These are phyloP conservation scores for Drosophila picticornis DNA, from an alignment of 2,888 invertebrate species.

Conservation along the genomic window DNA sequence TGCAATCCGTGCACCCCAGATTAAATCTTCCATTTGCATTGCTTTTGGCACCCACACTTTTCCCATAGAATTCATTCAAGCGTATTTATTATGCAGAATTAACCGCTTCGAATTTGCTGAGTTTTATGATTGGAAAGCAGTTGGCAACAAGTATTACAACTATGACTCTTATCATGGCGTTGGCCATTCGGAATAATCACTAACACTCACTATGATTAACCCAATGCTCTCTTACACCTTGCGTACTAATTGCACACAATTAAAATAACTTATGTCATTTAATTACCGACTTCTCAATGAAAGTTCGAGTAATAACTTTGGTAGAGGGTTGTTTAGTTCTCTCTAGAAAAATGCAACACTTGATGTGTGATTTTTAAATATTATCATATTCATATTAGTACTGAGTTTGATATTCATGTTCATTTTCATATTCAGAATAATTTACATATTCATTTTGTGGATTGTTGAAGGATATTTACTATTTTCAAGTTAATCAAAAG, in stretches of 20 bases:
- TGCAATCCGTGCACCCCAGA: conserved; percentile 44
- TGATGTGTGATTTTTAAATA: neutral
- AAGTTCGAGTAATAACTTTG: neutral
- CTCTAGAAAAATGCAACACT: rapidly evolving
- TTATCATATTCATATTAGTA: neutral
- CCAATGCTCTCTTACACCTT: neutral
- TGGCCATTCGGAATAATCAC: conserved; percentile 26
- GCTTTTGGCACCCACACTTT: conserved; percentile 39
- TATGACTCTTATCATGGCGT: conserved; percentile 15
- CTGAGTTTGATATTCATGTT: neutral
- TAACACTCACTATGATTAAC: conserved; percentile 9
- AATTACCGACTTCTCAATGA: neutral
- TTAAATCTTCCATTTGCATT: conserved; percentile 40
- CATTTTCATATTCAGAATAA: neutral
- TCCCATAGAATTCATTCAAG: conserved; percentile 4
- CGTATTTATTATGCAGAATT: neutral
- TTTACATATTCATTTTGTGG: neutral
- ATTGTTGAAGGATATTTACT: neutral
- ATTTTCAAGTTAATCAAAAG: neutral
- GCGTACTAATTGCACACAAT: conserved; percentile 30
- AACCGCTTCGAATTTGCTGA: neutral
- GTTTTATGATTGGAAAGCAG: neutral
- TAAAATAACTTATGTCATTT: conserved; percentile 28
- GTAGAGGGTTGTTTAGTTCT: neutral
- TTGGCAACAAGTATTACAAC: neutral